Evolutionary conservation across 2,888 invertebrate genomes (phyloP), one percentile per base, ranked within the genome.

Genomic region (Cerastis leucographa): DNA sequence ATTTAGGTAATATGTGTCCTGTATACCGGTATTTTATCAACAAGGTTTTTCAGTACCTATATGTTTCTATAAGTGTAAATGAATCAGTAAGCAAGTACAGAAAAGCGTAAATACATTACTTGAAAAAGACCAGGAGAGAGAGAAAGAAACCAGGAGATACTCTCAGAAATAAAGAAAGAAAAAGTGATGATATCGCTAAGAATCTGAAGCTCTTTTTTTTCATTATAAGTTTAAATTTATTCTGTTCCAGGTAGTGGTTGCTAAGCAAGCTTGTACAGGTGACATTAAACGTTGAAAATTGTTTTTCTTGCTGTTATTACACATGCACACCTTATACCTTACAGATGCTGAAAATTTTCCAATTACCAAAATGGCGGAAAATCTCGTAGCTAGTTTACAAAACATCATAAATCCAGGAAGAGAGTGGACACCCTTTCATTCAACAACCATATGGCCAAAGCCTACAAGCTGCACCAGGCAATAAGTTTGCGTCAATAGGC

Each of bases 401-500:
- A 46, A 25, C 14, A 25, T 44, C 22, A 14, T 11, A 12, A 17
- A 11, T 64, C 22, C 66, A 78, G 46, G 75, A 80, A 76, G 42
- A 66, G 51, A 67, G 5, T 14, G 11, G 22, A 25, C 56, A 25
- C 8, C 19, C 19, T 65, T 35, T 65, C 4, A 14, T 40, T 51
- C 19, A n/a, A 40, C 19, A 19, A 51, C 40, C 81, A 81, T 59
- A 56, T 81, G 56, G 68, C 65, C 22, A 8, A 64, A 65, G 49
- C 35, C 40, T 61, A 54, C 51, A 72, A 76, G 65, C 69, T 70
- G 5, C 19, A 78, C n/a, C 51, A 64, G 67, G 59, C 71, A 71
- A 61, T 71, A 65, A 66, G 42, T 61, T 68, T 42, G 71, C 59
- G 22, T 68, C 78, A 83, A 71, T 74, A 78, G 67, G 74, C 81